Base-by-base conservation (phyloP, 2,888 invertebrate genomes). In the Gymnosoma rotundatum region DNA sequence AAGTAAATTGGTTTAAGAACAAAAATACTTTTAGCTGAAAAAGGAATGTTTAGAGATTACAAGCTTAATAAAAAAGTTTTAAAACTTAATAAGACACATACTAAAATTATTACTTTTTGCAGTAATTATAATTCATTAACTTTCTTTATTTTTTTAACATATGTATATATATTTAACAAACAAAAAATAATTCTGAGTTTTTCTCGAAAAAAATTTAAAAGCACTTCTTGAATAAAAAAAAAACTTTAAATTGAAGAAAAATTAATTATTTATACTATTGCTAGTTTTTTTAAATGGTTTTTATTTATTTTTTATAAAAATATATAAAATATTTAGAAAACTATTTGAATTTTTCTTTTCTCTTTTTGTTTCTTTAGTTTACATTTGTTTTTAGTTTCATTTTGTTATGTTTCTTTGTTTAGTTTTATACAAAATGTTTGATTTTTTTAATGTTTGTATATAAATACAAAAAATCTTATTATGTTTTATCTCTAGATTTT, bases 261-360 rank as follows among this genome's bases (percentile, higher is more conserved):
- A 48, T 7, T 45, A 54, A 54, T 74, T 48, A 36, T 73, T 83
- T 45, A 58, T 38, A 78, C 60, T 76, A 63, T 66, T 79, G 60
- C 67, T 75, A 80, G 70, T 63, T 81, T 82, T 74, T 64, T 72
- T 42, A 12, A 42, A 79, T 81, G 42, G 50, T 67, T 78, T 48
- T 61, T 66, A 58, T 73, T 48, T 12, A 52, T 66, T 72, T 75
- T 78, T 76, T 79, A 73, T 82, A 82, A 86, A 86, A 83, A 86
- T 86, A 83, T 80, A 83, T 84, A 84, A 83, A 83, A 83, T 78
- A 80, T 83, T 83, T 86, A 84, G 78, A 81, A 84, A 84, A 84
- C 84, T 84, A 84, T 75, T 76, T 78, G 36, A 75, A 64, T 78
- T 78, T 80, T 76, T 78, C 21, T 69, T 58, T 32, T 32, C 32